Conservation (phyloP, 2,888 invertebrate species). For the Diadegma fenestrale region DNA sequence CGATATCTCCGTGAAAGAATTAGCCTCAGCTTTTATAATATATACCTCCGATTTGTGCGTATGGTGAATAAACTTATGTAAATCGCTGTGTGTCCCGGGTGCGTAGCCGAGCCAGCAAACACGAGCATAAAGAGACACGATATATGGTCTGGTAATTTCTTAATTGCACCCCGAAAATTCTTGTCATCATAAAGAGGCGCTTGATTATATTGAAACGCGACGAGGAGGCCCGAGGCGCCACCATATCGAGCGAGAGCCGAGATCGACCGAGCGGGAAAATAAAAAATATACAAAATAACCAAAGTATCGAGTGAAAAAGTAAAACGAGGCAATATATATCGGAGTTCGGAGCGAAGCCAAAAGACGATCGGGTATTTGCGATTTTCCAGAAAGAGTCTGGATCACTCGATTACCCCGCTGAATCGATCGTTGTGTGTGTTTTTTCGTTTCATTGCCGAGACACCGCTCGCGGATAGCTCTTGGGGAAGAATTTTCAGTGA, state of each 20-base stretch:
- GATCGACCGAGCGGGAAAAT: slow-evolving; percentile 24
- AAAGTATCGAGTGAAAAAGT: not conserved
- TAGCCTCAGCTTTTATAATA: slow-evolving; percentile 19
- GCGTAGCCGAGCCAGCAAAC: slow-evolving; percentile 30
- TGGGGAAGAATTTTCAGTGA: slow-evolving; percentile 24
- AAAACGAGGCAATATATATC: not conserved
- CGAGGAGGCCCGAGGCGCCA: slow-evolving; percentile 61
- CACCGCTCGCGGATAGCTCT: not conserved
- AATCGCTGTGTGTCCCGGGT: slow-evolving; percentile 78
- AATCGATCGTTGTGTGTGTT: not conserved
- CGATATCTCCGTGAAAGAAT: slow-evolving; percentile 3
- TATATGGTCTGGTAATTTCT: slow-evolving; percentile 84
- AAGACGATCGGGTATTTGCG: slow-evolving; percentile 15
- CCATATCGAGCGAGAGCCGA: not conserved
- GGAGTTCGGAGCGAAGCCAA: not conserved
- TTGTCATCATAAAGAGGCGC: slow-evolving; percentile 83
- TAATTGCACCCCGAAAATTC: slow-evolving; percentile 83
- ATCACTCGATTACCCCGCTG: not conserved
- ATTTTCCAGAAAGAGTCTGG: not conserved
- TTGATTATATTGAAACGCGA: slow-evolving; percentile 80
- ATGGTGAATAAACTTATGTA: slow-evolving; percentile 80
- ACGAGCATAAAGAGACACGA: slow-evolving; percentile 81
- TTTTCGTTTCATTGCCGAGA: not conserved
- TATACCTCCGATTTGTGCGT: slow-evolving; percentile 68
- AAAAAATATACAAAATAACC: slow-evolving; percentile 7